Base-by-base conservation (phyloP, 2,888 invertebrate genomes). In the Argynnis bischoffii region DNA sequence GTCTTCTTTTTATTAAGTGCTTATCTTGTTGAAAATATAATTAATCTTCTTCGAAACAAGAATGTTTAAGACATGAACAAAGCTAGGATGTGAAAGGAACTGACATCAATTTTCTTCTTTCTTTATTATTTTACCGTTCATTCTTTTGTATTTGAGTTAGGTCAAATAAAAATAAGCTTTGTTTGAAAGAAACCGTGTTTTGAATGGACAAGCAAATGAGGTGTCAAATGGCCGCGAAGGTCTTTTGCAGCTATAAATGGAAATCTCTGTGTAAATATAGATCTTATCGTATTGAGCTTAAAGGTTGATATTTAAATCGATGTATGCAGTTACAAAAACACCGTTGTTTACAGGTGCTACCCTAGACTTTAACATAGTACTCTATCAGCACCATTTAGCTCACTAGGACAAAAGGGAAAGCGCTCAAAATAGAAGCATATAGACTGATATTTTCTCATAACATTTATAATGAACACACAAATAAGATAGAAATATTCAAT, bases 91-190 rank as follows among this genome's bases (percentile, higher is more conserved):
- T 71, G 55, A 71, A 71, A 71, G 69, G 64, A 71, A 56, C 60
- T 71, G 71, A 69, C 71, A 71, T 67, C 60, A 64, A 66, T 71
- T 69, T 71, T 61, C 51, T 70, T 56, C 63, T 64, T 70, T 68
- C 55, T 60, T 60, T 54, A 64, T 64, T 61, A 57, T 16, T 18
- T 48, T 63, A 64, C 71, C 71, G 71, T 67, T 71, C 53, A 47
- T 54, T 69, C 69, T 69, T 71, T 71, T 71, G 69, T 71, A 55
- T 63, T 67, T 67, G 60, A 54, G 64, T 67, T 64, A 41, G 51
- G 60, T 69, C 41, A 67, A 65, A 67, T 53, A 48, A 64, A 69
- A 71, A 64, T 59, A 55, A 47, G 59, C 65, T 69, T 69, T 66
- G 69, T 69, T 71, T 71, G 60, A 64, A 61, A 61, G 26, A 50